These are phyloP conservation scores for Myxocyprinus asiaticus DNA, from an alignment of 2,113 vertebrate species.

Conservation along the genomic window DNA sequence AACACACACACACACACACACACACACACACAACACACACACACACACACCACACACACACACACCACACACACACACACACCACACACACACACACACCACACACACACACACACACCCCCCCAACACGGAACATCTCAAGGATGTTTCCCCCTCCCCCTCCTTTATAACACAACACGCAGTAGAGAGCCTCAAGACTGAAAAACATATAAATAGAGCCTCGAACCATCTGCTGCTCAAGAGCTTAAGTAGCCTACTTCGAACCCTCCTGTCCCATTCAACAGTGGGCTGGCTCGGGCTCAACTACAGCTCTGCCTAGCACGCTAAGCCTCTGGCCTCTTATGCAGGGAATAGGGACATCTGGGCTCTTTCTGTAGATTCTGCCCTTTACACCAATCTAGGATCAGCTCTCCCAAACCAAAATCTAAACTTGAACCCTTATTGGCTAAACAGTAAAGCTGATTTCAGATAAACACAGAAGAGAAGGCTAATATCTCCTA, in stretches of 20 bases:
- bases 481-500: not conserved
- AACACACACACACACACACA: too few relatives aligned
- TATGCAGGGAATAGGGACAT: conserved; percentile 2
- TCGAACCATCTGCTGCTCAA: conserved; percentile 50
- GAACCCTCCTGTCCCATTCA: conserved; percentile 52
- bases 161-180: conserved; percentile 5
- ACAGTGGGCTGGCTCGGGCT: conserved; percentile 17
- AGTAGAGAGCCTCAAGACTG: conserved; percentile 18
- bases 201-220: conserved; percentile 39
- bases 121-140: conserved; percentile 19
- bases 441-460: not conserved
- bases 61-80: too few relatives aligned
- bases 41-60: too few relatives aligned
- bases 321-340: conserved; percentile 37
- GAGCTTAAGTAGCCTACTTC: conserved; percentile 59
- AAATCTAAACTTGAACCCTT: conserved; percentile 3
- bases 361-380: not conserved
- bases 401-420: not conserved
- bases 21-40: too few relatives aligned
- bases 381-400: conserved; percentile 4
- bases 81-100: too few relatives aligned
- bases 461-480: conserved; percentile 5
- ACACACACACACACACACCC: not conserved
- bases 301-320: conserved; percentile 22
- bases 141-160: conserved; percentile 31